Percentiles rank a stretch among this genome's conserved stretches.
phyloP scores from a whole-genome alignment of 2,113 vertebrate genomes.

The Anhinga anhinga region DNA sequence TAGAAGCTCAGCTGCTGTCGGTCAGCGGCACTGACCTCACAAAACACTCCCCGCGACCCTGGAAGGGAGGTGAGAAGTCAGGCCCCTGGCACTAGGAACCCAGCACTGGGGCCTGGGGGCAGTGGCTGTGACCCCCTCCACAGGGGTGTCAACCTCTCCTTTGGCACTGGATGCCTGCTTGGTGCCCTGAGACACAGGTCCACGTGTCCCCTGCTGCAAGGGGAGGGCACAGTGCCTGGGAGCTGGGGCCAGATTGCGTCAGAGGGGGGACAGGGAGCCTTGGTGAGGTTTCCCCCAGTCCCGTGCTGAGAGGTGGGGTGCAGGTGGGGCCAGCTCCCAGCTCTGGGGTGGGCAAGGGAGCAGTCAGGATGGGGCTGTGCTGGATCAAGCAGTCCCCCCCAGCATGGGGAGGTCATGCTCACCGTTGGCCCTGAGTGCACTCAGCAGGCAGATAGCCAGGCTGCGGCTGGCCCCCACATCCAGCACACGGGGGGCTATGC shows the following conservation, averaged over 20 bases:
- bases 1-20: slow-evolving; percentile 80
- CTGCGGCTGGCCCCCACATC: slow-evolving; percentile 79
- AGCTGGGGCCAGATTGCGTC: not conserved
- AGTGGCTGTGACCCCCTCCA: not conserved
- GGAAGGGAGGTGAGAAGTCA: not conserved
- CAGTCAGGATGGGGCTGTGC: fast-evolving
- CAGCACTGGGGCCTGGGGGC: not conserved
- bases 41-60: slow-evolving; percentile 86
- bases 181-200: not conserved
- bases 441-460: slow-evolving; percentile 79
- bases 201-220: fast-evolving
- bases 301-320: not conserved
- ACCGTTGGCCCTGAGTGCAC: slow-evolving; percentile 83
- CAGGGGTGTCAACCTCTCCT: not conserved
- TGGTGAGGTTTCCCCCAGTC: not conserved
- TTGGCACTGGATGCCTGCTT: not conserved
- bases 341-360: not conserved
- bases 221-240: not conserved
- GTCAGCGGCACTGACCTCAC: slow-evolving; percentile 80
- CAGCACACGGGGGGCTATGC: slow-evolving; percentile 76
- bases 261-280: not conserved
- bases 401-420: not conserved
- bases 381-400: not conserved
- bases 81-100: not conserved
- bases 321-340: not conserved